phyloP scores from a whole-genome alignment of 1,140 invertebrate species.

The Eriocheir sinensis region DNA sequence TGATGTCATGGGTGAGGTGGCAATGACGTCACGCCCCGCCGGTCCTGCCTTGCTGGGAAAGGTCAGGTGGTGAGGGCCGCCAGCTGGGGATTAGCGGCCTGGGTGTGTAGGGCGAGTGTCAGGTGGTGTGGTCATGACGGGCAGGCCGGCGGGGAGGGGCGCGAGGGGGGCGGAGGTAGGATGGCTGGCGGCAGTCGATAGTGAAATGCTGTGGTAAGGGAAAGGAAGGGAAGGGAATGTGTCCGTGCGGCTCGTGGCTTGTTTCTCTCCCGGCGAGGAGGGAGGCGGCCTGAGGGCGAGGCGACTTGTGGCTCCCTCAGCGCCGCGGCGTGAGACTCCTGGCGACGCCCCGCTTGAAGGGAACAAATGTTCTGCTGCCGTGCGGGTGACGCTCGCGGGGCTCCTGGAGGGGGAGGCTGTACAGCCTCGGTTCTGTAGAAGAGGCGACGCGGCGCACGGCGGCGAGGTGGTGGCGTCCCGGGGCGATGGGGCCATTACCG shows the following conservation, averaged over 20 bases:
- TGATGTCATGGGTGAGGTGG: not conserved
- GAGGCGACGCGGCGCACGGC: not conserved
- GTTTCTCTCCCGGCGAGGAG: not conserved
- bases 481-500: not conserved
- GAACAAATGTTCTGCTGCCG: too few species aligned
- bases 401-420: not conserved
- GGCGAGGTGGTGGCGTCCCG: too few species aligned
- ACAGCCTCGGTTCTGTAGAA: not conserved
- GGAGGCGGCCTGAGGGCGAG: not conserved
- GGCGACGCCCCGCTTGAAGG: too few species aligned
- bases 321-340: too few species aligned
- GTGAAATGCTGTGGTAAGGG: not conserved
- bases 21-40: not conserved
- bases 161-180: not conserved
- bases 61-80: not conserved
- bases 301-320: not conserved
- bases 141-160: not conserved
- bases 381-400: not conserved
- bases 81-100: not conserved
- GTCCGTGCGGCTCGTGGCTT: not conserved
- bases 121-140: not conserved
- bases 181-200: not conserved
- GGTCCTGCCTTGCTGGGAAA: not conserved
- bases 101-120: not conserved
- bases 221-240: not conserved